A percentile compares a stretch with the other conserved stretches of the same genome.
Evolutionary conservation across 1,140 invertebrate genomes (phyloP).

Genomic region (Dreissena rostriformis): DNA sequence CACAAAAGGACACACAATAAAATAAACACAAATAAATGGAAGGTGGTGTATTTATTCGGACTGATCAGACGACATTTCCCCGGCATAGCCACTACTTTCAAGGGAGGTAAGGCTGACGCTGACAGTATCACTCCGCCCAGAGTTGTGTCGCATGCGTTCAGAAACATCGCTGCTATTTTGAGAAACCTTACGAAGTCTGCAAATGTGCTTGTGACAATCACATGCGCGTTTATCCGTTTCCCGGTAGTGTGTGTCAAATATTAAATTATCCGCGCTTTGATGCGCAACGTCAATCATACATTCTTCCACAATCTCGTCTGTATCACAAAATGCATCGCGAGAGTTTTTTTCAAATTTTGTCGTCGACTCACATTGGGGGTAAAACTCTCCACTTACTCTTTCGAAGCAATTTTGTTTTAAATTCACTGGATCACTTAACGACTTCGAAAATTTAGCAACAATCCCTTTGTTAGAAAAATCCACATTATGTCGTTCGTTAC

Average conservation of each 20-base stretch:
- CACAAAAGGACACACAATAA: too few species aligned
- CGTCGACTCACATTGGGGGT: background rate
- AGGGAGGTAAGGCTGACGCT: background rate
- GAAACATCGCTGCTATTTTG: background rate
- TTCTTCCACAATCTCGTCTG: background rate
- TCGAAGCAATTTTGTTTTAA: too few species aligned
- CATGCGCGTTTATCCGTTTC: background rate
- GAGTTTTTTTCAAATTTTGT: background rate
- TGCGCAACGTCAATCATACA: too few species aligned
- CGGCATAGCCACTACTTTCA: conserved; percentile 27
- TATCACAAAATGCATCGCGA: background rate
- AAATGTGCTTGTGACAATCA: background rate
- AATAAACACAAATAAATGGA: too few species aligned
- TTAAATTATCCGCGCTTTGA: too few species aligned
- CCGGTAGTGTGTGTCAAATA: too few species aligned
- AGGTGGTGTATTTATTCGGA: background rate
- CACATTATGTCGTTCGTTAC: too few species aligned
- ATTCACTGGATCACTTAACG: too few species aligned
- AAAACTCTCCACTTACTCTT: too few species aligned
- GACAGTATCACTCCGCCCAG: background rate
- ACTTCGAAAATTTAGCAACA: too few species aligned
- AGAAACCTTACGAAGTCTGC: background rate
- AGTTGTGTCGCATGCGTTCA: background rate
- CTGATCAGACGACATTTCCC: conserved; percentile 7
- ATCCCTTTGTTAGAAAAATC: too few species aligned